Evolutionary conservation across 2,113 vertebrate species (phyloP).

Genomic region (Notarius lentiginosus): DNA sequence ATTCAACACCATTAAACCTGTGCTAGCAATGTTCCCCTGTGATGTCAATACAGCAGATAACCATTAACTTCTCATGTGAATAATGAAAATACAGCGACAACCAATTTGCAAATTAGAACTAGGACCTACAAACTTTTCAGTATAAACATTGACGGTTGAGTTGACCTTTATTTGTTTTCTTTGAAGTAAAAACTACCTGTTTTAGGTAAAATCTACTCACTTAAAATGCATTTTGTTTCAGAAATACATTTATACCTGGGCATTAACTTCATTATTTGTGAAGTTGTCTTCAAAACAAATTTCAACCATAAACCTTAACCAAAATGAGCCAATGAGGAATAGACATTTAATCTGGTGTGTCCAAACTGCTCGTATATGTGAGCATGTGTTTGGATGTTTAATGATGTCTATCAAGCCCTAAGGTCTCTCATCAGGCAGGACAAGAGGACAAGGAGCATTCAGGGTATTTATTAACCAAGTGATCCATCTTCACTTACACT

Average conservation of each 20-base stretch:
- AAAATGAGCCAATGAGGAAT: not conserved
- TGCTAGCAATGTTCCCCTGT: not conserved
- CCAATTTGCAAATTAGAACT: not conserved
- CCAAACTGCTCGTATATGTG: conserved; percentile 24
- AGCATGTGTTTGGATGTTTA: conserved; percentile 35
- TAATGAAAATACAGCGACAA: not conserved
- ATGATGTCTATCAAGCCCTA: conserved; percentile 53
- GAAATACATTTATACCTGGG: not conserved
- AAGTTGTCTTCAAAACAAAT: not conserved
- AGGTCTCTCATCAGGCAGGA: conserved; percentile 46
- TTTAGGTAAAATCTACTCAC: not conserved
- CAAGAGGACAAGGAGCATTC: conserved; percentile 32
- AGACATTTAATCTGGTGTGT: conserved; percentile 43
- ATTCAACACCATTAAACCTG: not conserved
- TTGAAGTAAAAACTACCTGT: not conserved
- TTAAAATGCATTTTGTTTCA: not conserved
- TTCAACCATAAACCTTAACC: not conserved
- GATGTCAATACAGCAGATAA: not conserved
- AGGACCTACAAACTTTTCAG: not conserved
- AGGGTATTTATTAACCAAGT: conserved; percentile 31
- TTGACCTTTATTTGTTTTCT: not conserved
- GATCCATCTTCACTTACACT: conserved; percentile 24
- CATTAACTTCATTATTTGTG: not conserved
- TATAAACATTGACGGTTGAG: not conserved
- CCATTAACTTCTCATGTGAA: not conserved